These are phyloP conservation scores for Unio delphinus DNA, from an alignment of 2,888 invertebrate species.

Conservation along the genomic window DNA sequence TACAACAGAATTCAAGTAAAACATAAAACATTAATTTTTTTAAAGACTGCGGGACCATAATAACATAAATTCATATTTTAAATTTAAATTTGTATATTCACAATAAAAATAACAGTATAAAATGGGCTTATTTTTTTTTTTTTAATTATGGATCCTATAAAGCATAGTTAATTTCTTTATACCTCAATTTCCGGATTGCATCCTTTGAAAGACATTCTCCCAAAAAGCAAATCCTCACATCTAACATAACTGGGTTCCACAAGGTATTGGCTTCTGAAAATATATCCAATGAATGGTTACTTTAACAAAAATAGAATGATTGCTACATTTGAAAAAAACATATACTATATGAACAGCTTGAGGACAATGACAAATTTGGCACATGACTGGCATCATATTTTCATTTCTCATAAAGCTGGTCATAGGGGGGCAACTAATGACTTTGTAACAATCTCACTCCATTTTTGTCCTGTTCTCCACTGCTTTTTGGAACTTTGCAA, in stretches of 20 bases:
- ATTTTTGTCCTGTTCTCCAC: too few relatives aligned
- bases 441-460: too few relatives aligned
- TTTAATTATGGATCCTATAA: neutral
- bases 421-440: too few relatives aligned
- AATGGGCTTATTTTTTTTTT: neutral
- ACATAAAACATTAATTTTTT: too few relatives aligned
- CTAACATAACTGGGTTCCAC: slow-evolving; percentile 56
- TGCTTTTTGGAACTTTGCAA: too few relatives aligned
- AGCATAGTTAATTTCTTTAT: neutral
- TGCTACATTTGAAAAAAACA: neutral
- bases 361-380: neutral
- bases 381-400: too few relatives aligned
- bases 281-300: slow-evolving; percentile 1
- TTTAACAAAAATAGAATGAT: neutral
- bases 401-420: too few relatives aligned
- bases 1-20: too few relatives aligned
- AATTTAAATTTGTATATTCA: too few relatives aligned
- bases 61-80: too few relatives aligned
- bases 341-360: neutral
- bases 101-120: too few relatives aligned
- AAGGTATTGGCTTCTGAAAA: slow-evolving; percentile 49
- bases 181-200: slow-evolving; percentile 93
- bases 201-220: slow-evolving; percentile 90
- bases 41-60: too few relatives aligned
- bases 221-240: slow-evolving; percentile 83